These are phyloP conservation scores for Cantharis rustica DNA, from an alignment of 2,888 invertebrate genomes.

Conservation along the genomic window DNA sequence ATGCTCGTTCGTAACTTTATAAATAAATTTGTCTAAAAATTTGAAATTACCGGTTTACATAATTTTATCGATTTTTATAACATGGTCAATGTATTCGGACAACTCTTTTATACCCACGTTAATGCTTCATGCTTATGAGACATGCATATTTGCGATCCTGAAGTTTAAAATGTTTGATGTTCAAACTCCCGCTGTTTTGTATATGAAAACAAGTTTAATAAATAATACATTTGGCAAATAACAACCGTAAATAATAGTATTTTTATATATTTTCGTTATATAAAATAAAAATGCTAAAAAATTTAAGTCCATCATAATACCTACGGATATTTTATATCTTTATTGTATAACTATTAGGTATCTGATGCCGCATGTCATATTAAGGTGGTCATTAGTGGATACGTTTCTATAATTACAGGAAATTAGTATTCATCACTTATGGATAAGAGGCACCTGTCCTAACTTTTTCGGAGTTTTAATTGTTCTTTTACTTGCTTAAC, in stretches of 20 bases:
- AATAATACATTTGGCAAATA: conserved; percentile 23
- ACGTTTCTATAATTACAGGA: conserved; percentile 37
- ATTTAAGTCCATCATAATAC: not conserved
- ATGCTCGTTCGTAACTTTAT: not conserved
- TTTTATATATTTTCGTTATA: not conserved
- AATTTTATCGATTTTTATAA: not conserved
- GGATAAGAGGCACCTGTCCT: conserved; percentile 39
- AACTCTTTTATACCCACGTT: not conserved
- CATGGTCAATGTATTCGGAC: not conserved
- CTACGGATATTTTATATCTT: not conserved
- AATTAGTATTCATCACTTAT: conserved; percentile 41
- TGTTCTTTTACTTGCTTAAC: not conserved
- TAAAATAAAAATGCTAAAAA: not conserved
- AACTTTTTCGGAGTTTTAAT: not conserved
- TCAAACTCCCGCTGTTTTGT: conserved; percentile 23
- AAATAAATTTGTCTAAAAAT: not conserved
- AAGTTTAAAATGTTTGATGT: conserved; percentile 5
- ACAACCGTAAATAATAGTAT: conserved; percentile 21
- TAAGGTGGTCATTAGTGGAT: conserved; percentile 30
- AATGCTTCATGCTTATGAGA: not conserved
- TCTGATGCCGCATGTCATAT: conserved; percentile 14
- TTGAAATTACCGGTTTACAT: not conserved
- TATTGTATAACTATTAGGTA: not conserved
- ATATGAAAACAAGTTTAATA: conserved; percentile 24
- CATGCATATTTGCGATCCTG: not conserved